These are phyloP conservation scores for Phyllostomus hastatus DNA, from an alignment of 2,113 vertebrate genomes.

Conservation along the genomic window DNA sequence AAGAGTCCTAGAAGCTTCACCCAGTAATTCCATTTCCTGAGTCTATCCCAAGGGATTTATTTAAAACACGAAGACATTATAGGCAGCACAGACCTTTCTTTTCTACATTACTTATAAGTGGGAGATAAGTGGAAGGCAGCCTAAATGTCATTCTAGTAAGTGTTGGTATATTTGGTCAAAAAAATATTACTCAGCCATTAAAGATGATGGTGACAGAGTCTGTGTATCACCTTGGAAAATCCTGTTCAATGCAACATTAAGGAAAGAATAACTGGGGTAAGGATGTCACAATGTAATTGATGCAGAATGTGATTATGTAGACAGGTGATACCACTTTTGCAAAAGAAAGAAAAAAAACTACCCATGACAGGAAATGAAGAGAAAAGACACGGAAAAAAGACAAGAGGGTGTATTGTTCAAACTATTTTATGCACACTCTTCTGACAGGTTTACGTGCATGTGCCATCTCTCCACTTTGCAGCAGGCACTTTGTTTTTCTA, in stretches of 20 bases:
- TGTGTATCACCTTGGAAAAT: not conserved
- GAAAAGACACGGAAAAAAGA: not conserved
- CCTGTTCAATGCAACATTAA: not conserved
- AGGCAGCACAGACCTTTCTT: not conserved
- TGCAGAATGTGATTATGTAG: not conserved
- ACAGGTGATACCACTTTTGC: not conserved
- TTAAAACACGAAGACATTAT: not conserved
- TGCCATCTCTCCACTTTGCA: not conserved
- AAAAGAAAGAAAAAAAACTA: not conserved
- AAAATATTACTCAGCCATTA: not conserved
- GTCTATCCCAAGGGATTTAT: not conserved
- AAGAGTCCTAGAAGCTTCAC: not conserved
- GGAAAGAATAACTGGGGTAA: not conserved
- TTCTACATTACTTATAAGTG: not conserved
- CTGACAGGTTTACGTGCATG: not conserved
- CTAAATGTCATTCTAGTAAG: not conserved
- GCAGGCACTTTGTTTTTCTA: not conserved
- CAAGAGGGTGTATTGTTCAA: not conserved
- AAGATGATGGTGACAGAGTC: not conserved
- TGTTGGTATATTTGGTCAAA: not conserved
- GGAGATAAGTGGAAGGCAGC: not conserved
- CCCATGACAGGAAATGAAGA: not conserved
- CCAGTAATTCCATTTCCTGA: conserved; percentile 29
- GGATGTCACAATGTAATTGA: not conserved
- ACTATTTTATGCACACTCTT: not conserved